phyloP scores from a whole-genome alignment of 2,888 invertebrate genomes.

The Agriopis aurantiaria region DNA sequence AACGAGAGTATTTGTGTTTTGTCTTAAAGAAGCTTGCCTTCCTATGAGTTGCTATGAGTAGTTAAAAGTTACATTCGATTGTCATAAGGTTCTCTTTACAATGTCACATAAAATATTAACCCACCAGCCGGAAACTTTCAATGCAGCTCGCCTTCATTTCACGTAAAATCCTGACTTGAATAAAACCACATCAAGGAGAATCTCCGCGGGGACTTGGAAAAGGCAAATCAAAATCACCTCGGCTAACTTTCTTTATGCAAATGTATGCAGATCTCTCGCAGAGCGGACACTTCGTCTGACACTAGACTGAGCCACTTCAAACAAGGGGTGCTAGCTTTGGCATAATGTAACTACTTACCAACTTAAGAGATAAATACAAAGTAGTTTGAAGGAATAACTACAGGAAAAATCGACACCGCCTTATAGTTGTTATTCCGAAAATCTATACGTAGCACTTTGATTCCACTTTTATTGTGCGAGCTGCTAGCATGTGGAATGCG shows the following conservation, averaged over 20 bases:
- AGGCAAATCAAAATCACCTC: constrained; percentile 51
- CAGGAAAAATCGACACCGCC: no score
- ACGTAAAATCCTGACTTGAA: constrained; percentile 20
- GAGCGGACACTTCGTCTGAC: constrained; percentile 54
- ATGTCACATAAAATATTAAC: constrained; percentile 7
- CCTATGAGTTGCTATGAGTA: no score
- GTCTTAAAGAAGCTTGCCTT: not conserved
- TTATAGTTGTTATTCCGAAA: no score
- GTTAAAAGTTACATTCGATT: not conserved
- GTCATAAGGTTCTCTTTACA: not conserved
- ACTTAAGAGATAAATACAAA: not conserved
- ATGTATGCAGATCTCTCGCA: constrained; percentile 68
- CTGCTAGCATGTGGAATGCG: no score
- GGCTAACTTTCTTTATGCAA: constrained; percentile 67
- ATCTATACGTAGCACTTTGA: no score
- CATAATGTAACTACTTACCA: constrained; percentile 5
- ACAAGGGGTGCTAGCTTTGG: constrained; percentile 34
- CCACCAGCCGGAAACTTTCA: not conserved
- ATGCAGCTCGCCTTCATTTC: constrained; percentile 8
- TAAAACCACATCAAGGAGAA: constrained; percentile 26
- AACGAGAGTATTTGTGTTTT: not conserved
- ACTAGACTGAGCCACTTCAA: constrained; percentile 36
- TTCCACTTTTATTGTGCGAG: no score
- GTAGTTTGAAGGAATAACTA: not conserved
- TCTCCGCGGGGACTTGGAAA: constrained; percentile 15